Evolutionary conservation across 2,888 invertebrate genomes (phyloP), one percentile per base, ranked within the genome.

Genomic region (Serrognathus titanus): DNA sequence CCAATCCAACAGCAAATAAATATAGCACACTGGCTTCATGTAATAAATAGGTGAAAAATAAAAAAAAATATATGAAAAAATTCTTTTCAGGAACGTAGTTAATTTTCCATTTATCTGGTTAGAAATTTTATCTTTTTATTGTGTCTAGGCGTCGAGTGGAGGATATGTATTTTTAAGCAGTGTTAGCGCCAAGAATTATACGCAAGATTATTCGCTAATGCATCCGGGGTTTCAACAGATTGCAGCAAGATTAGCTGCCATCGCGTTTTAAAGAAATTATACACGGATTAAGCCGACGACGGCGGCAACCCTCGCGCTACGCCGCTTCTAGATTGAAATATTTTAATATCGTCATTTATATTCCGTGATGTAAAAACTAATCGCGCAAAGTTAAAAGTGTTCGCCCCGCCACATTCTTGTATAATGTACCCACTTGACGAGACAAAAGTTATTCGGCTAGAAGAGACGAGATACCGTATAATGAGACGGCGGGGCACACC

Each of bases 281-380:
- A 56, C 51, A 56, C 48, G 57, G 52, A 57, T 57, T 57, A 57
- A 52, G 48, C 52, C 45, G 46, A 13, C 40, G 51, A 35, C 41
- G 35, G 38, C 31, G 48, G 46, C 13, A 49, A 43, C 31, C 50
- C 20, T 20, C 36, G 8, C 40, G 50, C 16, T 16, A 48, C 47
- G 46, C 43, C 51, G 35, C 50, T 46, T 49, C 48, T 49, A 56
- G 57, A 59, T 61, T 60, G 58, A 59, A 61, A 61, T 61, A 63
- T 59, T 59, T 55, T 60, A 63, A 63, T 61, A 62, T 55, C 57
- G 53, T 61, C 60, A 58, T 62, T 59, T 62, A 61, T 60, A 62
- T 63, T 61, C 62, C 53, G 49, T 39, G 20, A 45, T 38, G 55
- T 55, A 51, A 47, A 39, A 54, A 35, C 48, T 58, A 51, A 58